Evolutionary conservation across 92 coral and sea anemone species (phyloP).

Genomic region (Montipora capitata): DNA sequence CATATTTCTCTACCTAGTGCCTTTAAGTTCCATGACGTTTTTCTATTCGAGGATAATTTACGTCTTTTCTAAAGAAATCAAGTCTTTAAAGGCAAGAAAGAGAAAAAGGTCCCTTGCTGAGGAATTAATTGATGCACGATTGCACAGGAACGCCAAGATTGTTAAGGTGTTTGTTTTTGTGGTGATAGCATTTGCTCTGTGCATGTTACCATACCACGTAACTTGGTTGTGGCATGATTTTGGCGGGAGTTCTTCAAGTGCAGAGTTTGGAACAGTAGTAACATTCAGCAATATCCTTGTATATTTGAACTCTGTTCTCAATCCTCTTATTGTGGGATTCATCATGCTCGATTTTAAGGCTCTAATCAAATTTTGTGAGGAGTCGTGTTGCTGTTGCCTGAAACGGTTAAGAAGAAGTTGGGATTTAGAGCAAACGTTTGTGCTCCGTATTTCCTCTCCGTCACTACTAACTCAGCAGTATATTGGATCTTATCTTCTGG

Average conservation of each 20-base stretch:
- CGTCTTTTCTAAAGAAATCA: slow-evolving; percentile 71
- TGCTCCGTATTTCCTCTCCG: slow-evolving; percentile 15
- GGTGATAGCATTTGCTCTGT: slow-evolving; percentile 86
- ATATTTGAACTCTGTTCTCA: slow-evolving; percentile 86
- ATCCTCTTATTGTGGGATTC: slow-evolving; percentile 93
- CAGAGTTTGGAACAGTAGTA: slow-evolving; percentile 66
- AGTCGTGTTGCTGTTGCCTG: slow-evolving; percentile 4
- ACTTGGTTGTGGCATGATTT: slow-evolving; percentile 96
- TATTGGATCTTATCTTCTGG: slow-evolving; percentile 5
- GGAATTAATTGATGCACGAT: slow-evolving; percentile 44
- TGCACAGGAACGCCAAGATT: slow-evolving; percentile 80
- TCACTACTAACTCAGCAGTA: slow-evolving; percentile 13
- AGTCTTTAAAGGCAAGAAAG: slow-evolving; percentile 52
- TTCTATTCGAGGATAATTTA: slow-evolving; percentile 70
- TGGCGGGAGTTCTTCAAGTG: slow-evolving; percentile 63
- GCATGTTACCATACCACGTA: slow-evolving; percentile 92
- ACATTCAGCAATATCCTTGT: slow-evolving; percentile 84
- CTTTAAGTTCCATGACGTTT: slow-evolving; percentile 57
- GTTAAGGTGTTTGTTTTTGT: slow-evolving; percentile 90
- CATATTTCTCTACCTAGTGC: slow-evolving; percentile 60
- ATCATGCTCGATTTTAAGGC: slow-evolving; percentile 41
- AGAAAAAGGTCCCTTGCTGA: slow-evolving; percentile 53
- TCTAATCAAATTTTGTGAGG: slow-evolving; percentile 9
- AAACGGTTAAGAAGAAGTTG: background rate
- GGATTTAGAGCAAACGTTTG: background rate